Conservation (phyloP, 2,113 vertebrate species). For the Cygnus buccinator region DNA sequence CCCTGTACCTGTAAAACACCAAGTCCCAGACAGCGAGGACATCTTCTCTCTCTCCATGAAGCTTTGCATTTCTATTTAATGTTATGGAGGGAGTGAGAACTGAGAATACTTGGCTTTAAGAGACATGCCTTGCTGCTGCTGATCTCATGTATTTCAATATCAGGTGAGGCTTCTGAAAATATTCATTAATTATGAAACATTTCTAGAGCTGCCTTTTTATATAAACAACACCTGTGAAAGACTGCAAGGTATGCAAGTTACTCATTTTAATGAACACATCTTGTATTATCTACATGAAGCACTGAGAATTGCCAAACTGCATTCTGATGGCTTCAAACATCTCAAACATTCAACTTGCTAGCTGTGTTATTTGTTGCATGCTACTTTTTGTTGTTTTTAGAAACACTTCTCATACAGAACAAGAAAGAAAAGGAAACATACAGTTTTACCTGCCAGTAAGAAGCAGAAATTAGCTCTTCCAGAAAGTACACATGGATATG, state of each 20-base stretch:
- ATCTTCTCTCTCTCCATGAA: neutral
- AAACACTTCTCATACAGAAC: neutral
- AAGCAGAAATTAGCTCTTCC: neutral
- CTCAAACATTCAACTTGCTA: neutral
- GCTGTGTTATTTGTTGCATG: neutral
- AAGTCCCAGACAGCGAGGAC: neutral
- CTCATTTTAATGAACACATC: neutral
- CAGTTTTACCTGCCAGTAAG: neutral
- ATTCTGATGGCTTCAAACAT: neutral
- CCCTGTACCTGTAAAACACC: rapidly evolving
- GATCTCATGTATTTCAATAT: neutral
- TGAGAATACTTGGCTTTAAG: neutral
- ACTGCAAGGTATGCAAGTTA: neutral
- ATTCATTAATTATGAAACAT: neutral
- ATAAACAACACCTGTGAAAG: neutral
- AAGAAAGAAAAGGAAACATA: neutral
- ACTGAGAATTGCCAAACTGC: neutral
- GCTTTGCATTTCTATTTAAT: neutral
- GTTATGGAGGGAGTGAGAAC: neutral
- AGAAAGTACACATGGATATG: neutral
- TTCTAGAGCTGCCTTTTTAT: neutral
- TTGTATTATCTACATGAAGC: neutral
- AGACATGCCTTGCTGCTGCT: neutral
- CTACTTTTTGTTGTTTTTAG: neutral
- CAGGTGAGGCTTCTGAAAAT: neutral